Conservation (phyloP, 2,113 vertebrate genomes). For the Lethenteron reissneri region DNA sequence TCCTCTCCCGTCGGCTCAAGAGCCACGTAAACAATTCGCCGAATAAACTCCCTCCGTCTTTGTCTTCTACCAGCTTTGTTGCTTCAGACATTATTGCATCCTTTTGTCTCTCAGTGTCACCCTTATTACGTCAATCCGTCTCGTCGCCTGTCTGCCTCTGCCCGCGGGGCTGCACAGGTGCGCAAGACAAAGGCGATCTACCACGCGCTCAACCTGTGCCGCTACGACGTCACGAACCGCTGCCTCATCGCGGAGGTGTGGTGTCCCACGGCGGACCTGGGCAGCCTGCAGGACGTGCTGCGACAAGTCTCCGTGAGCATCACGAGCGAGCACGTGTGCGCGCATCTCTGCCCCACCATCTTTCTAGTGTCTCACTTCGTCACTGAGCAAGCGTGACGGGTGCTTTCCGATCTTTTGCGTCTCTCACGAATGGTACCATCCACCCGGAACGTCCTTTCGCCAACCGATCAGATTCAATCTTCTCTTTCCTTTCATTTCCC, state of each 20-base stretch:
- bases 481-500: too few relatives aligned
- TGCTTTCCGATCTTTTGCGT: neutral
- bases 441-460: too few relatives aligned
- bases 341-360: neutral
- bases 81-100: too few relatives aligned
- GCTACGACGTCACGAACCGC: constrained; percentile 58
- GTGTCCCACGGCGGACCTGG: constrained; percentile 57
- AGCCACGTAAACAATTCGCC: too few relatives aligned
- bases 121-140: too few relatives aligned
- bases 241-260: constrained; percentile 82
- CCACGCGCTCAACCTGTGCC: constrained; percentile 68
- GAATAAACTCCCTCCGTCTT: too few relatives aligned
- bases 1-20: too few relatives aligned
- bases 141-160: too few relatives aligned
- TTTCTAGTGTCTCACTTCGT: neutral
- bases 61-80: too few relatives aligned
- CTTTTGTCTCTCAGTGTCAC: too few relatives aligned
- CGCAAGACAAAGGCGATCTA: constrained; percentile 87
- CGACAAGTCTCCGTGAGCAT: constrained; percentile 45
- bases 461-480: too few relatives aligned
- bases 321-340: neutral
- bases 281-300: constrained; percentile 46
- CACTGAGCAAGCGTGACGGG: neutral
- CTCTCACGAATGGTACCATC: neutral
- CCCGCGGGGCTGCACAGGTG: constrained; percentile 24